Base-by-base conservation (phyloP, 2,113 vertebrate genomes). In the Blennius ocellaris region DNA sequence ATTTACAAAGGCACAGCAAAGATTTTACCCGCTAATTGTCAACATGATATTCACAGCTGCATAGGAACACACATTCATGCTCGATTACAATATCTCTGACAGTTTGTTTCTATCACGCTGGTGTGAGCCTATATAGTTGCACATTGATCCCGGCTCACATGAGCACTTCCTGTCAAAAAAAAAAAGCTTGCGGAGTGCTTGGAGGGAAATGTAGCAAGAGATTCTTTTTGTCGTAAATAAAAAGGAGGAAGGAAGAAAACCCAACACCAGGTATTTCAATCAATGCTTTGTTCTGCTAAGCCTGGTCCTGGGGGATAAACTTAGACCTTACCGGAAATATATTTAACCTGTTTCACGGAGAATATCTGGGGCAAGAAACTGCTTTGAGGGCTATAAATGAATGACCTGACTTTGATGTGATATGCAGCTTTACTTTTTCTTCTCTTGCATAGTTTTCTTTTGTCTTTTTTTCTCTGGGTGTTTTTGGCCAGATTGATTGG, bases 391-490 rank as follows among this genome's bases (percentile, higher is more conserved):
- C 21, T 54, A 50, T 69, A 56, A 52, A 64, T 9, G 50, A 75
- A 47, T 72, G 67, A 71, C 73, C 60, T 62, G 69, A 61, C 71
- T 80, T 84, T 83, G 58, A 85, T 77, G 86, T 73, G 54, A 48
- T 80, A 81, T 73, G 57, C 65, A 67, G 79, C 40, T 64, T 73
- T 69, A 60, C 49, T 6, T 74, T 53, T 36, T 16, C 11, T 47
- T 51, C 49, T 55, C 16, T 41, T 0, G 12, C 21, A 30, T 55
- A 17, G 1, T 59, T 60, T 65, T 50, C 39, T 65, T 77, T 16
- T 38, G 1, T 12, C n/a, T 12, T 14, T 0, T 6, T 2, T 69
- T 8, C 6, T 65, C 4, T 15, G 30, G 51, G 45, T 40, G 38
- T 66, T 38, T 49, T 15, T n/a, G 4, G 43, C 41, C 50, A 15